Percentiles rank a stretch among this genome's conserved stretches.
phyloP scores from a whole-genome alignment of 2,113 vertebrate species.

The Hirundichthys speculiger region DNA sequence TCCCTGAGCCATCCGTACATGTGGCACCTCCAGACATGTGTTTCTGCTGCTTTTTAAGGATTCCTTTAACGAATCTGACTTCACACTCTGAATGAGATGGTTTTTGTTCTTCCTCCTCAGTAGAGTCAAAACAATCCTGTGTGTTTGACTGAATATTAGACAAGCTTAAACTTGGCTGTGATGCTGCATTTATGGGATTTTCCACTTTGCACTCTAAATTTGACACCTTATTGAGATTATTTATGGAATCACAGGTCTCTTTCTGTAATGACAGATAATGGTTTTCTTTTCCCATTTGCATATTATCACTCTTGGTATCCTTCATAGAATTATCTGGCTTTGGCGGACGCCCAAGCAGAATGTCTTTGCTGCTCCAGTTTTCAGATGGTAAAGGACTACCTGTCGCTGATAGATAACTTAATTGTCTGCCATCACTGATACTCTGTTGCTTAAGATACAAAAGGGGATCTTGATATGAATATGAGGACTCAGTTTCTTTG shows the following conservation, averaged over 20 bases:
- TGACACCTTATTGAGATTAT: slow-evolving; percentile 63
- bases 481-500: slow-evolving; percentile 57
- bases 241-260: slow-evolving; percentile 36
- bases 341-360: slow-evolving; percentile 23
- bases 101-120: slow-evolving; percentile 28
- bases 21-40: slow-evolving; percentile 61
- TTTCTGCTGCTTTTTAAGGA: slow-evolving; percentile 89
- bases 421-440: slow-evolving; percentile 55
- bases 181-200: slow-evolving; percentile 55
- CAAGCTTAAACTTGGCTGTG: slow-evolving; percentile 40
- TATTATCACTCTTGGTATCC: slow-evolving; percentile 21
- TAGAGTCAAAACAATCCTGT: slow-evolving; percentile 6
- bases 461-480: slow-evolving; percentile 64
- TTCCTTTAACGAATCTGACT: slow-evolving; percentile 82
- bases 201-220: slow-evolving; percentile 50
- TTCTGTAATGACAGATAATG: slow-evolving; percentile 29
- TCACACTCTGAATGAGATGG: slow-evolving; percentile 48
- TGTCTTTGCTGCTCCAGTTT: slow-evolving; percentile 55
- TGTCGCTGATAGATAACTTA: slow-evolving; percentile 67
- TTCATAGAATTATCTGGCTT: slow-evolving; percentile 41
- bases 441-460: slow-evolving; percentile 67
- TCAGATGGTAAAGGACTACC: slow-evolving; percentile 65
- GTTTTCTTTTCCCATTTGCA: slow-evolving; percentile 29
- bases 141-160: slow-evolving; percentile 46
- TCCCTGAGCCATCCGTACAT: slow-evolving; percentile 54